A percentile compares a stretch with the other conserved stretches of the same genome.
These are phyloP conservation scores for Limosa lapponica DNA, from an alignment of 2,797 vertebrate species.

Conservation along the genomic window DNA sequence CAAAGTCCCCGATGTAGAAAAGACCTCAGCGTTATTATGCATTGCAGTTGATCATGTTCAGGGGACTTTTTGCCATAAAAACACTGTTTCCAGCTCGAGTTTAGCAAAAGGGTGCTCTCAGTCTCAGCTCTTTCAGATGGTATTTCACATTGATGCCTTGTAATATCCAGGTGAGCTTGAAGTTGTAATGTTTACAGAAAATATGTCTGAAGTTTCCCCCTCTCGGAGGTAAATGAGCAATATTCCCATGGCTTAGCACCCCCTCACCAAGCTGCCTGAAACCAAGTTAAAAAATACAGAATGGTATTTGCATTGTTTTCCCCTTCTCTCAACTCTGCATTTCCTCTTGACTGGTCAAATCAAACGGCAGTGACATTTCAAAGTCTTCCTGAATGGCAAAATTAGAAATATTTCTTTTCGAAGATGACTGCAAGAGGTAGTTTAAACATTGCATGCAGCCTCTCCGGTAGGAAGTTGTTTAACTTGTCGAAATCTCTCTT, in stretches of 20 bases:
- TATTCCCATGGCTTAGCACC: background rate
- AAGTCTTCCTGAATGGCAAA: slow-evolving; percentile 33
- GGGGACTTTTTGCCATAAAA: background rate
- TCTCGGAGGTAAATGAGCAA: background rate
- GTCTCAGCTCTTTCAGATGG: background rate
- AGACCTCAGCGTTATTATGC: background rate
- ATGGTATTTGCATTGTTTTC: background rate
- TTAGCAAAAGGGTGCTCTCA: background rate
- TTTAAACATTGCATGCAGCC: background rate
- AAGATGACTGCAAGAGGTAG: background rate
- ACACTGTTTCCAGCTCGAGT: background rate
- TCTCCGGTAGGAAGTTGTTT: slow-evolving; percentile 31
- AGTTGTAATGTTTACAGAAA: background rate
- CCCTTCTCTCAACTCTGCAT: background rate
- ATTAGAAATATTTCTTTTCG: slow-evolving; percentile 28
- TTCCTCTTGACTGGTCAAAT: slow-evolving; percentile 29
- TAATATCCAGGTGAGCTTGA: background rate
- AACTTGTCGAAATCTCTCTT: slow-evolving; percentile 45
- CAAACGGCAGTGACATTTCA: slow-evolving; percentile 47
- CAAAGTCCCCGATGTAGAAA: background rate
- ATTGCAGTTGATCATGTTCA: fast-evolving
- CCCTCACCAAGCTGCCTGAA: background rate
- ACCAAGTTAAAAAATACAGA: background rate
- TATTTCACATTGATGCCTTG: background rate
- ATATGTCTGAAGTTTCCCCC: background rate